Conservation (phyloP, 2,888 invertebrate genomes). For the Tinea pellionella region DNA sequence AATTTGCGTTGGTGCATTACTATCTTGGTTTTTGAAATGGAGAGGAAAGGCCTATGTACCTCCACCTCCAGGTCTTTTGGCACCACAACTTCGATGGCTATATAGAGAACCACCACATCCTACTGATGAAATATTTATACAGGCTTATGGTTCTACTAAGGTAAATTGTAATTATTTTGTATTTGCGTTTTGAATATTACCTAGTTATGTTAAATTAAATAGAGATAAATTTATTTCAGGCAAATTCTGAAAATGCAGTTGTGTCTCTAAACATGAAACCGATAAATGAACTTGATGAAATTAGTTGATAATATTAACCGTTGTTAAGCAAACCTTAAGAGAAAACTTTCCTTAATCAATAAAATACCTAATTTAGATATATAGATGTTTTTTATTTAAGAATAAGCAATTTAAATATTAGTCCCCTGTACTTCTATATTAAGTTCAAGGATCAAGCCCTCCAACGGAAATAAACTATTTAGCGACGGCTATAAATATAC, state of each 20-base stretch:
- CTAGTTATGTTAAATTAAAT: neutral
- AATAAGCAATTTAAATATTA: no score
- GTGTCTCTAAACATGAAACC: constrained; percentile 46
- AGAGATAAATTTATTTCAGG: constrained; percentile 21
- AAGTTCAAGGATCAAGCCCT: constrained; percentile 3
- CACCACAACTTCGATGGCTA: constrained; percentile 75
- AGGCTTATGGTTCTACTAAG: constrained; percentile 49
- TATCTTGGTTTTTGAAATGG: constrained; percentile 36
- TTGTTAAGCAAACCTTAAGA: neutral
- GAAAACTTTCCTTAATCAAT: neutral
- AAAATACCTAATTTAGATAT: neutral
- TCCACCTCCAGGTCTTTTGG: constrained; percentile 67
- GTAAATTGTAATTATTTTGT: constrained; percentile 21
- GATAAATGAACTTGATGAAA: constrained; percentile 41
- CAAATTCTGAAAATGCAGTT: constrained; percentile 27
- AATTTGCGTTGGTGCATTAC: constrained; percentile 38
- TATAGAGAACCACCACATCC: constrained; percentile 59
- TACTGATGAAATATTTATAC: constrained; percentile 46
- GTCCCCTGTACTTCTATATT: neutral
- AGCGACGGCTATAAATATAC: neutral
- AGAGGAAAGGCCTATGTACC: constrained; percentile 41
- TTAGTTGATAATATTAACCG: constrained; percentile 19
- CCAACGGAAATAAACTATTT: constrained; percentile 4
- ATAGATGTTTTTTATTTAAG: no score
- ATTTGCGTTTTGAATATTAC: neutral